phyloP scores from a whole-genome alignment of 2,113 vertebrate species.

The Ptychochromis oligacanthus region DNA sequence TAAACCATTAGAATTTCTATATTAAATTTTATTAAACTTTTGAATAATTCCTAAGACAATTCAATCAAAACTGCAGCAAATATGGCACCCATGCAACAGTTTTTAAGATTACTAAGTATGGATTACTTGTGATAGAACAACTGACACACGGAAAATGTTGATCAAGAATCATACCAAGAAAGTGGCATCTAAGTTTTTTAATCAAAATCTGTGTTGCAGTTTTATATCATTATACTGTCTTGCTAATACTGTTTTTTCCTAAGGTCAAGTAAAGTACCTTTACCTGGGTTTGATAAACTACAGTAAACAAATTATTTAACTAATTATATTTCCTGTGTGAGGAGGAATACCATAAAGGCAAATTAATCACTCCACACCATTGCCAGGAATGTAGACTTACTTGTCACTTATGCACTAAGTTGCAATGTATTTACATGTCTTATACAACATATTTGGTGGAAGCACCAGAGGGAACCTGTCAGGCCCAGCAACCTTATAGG shows the following conservation, averaged over 20 bases:
- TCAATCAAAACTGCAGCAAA: background rate
- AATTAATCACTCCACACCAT: background rate
- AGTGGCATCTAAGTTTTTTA: accelerated
- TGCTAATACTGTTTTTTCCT: background rate
- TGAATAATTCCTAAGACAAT: background rate
- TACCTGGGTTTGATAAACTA: background rate
- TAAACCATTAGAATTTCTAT: background rate
- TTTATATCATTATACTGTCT: background rate
- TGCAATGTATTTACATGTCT: background rate
- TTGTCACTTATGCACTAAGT: background rate
- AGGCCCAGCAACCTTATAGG: constrained; percentile 28
- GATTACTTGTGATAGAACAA: background rate
- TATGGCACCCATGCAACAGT: background rate
- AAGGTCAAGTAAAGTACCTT: background rate
- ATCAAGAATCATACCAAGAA: background rate
- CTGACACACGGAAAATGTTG: background rate
- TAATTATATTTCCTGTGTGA: background rate
- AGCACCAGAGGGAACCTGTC: constrained; percentile 35
- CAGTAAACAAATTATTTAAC: background rate
- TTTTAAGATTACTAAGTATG: background rate
- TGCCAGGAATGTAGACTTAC: background rate
- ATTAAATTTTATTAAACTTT: background rate
- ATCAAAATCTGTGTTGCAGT: background rate
- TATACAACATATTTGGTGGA: constrained; percentile 38
- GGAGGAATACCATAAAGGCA: background rate